These are phyloP conservation scores for Nothura maculosa DNA, from an alignment of 2,797 vertebrate genomes.

Conservation along the genomic window DNA sequence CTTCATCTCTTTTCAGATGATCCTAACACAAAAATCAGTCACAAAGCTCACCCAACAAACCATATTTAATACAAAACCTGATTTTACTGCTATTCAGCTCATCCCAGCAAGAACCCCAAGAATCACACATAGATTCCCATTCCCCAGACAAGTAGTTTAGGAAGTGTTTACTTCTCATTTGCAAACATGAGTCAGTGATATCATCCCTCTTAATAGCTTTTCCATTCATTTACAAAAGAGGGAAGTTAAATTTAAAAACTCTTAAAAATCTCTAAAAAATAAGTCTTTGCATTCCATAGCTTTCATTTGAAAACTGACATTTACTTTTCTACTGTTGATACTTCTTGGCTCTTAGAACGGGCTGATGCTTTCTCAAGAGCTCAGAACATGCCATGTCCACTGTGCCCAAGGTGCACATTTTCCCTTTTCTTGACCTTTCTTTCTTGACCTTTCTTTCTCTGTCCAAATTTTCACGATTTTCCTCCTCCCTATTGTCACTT, in stretches of 20 bases:
- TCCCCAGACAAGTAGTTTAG: not conserved
- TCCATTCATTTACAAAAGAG: not conserved
- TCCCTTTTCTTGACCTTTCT: not conserved
- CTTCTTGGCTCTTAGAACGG: not conserved
- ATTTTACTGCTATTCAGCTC: not conserved
- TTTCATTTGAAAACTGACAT: not conserved
- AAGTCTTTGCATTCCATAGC: not conserved
- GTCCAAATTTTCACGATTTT: not conserved
- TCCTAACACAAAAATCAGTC: not conserved
- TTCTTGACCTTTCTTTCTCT: not conserved
- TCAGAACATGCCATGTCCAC: not conserved
- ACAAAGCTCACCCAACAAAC: not conserved
- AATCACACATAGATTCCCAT: accelerated
- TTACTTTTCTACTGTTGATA: not conserved
- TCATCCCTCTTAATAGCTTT: not conserved
- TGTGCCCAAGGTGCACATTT: not conserved
- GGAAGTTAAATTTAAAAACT: not conserved
- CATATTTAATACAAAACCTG: not conserved
- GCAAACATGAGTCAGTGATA: not conserved
- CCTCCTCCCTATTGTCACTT: not conserved
- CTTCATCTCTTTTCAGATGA: not conserved
- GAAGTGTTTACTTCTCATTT: not conserved
- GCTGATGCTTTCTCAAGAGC: not conserved
- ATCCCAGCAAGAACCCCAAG: not conserved
- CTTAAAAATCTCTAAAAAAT: not conserved